Base-by-base conservation (phyloP, 1,140 invertebrate species). In the Diachasma alloeum region DNA sequence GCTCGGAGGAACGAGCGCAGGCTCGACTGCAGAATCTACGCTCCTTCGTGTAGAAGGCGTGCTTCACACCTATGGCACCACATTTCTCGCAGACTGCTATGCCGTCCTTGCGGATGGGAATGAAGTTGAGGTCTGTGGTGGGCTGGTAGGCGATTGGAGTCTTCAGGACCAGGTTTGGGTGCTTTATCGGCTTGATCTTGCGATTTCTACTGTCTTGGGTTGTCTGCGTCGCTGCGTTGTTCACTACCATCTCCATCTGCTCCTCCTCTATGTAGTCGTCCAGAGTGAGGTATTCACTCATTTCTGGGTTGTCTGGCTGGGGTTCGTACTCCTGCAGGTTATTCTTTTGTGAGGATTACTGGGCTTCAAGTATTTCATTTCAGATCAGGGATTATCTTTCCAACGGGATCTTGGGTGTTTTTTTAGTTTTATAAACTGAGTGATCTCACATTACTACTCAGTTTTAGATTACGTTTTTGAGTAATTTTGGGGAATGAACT, bases 81-180 rank as follows among this genome's bases (percentile, higher is more conserved):
- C 96, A 97, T 87, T 95, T 95, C 88, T 96, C 94, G 91, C 96
- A 97, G 39, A 96, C 94, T 82, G 95, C 95, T 91, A 96, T 95
- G 82, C 95, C 95, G 90, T 96, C 95, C 88, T 94, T 94, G 81
- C 93, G 91, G 84, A 95, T 95, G 46, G 94, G 94, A 87, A 95
- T 95, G 74, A 94, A 93, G 83, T 93, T 94, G 42, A 93, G 90
- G 90, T 95, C 94, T 63, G 94, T 94, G 84, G 94, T 93, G 78
- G 94, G 93, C 81, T 95, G 94, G 88, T 95, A 95, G 42, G 94
- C 94, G 81, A 95, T 95, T 56, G 94, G 94, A 73, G 94, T 94
- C 87, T 95, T 94, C 44, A 95, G 86, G 79, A 94, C 93, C 59
- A 95, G 87, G 48, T 92, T 93, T 77, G 94, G 94, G 87, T 94